These are phyloP conservation scores for Crossocerus cetratus DNA, from an alignment of 2,888 invertebrate genomes.

Conservation along the genomic window DNA sequence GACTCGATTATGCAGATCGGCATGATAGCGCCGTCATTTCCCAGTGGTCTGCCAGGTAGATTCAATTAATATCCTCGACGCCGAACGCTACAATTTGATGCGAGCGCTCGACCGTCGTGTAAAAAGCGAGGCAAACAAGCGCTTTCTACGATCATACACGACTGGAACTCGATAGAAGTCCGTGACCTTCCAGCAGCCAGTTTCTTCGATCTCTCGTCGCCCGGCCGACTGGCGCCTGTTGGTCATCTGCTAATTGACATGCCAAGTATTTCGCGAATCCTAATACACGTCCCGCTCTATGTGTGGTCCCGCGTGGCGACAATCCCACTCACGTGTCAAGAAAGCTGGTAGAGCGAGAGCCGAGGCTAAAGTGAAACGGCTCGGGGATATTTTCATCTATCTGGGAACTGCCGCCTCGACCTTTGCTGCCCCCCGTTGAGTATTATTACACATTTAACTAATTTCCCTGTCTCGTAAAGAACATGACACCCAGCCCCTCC, in stretches of 20 bases:
- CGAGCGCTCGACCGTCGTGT: too few species aligned
- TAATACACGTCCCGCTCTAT: too few species aligned
- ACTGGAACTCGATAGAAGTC: too few species aligned
- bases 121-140: too few species aligned
- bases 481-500: constrained; percentile 53
- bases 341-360: constrained; percentile 7
- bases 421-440: constrained; percentile 57
- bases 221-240: not conserved
- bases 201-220: too few species aligned
- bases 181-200: too few species aligned
- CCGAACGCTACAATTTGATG: constrained; percentile 3
- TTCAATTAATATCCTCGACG: constrained; percentile 8
- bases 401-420: constrained; percentile 25
- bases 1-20: constrained; percentile 38
- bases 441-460: constrained; percentile 74
- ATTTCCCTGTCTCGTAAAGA: constrained; percentile 73
- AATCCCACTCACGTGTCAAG: too few species aligned
- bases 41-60: constrained; percentile 4
- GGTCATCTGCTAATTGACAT: too few species aligned
- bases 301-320: too few species aligned
- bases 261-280: too few species aligned
- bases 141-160: too few species aligned
- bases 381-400: constrained; percentile 39
- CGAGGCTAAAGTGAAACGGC: constrained; percentile 20
- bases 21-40: constrained; percentile 33